Base-by-base conservation (phyloP, 2,113 vertebrate genomes). In the Herpailurus yagouaroundi region DNA sequence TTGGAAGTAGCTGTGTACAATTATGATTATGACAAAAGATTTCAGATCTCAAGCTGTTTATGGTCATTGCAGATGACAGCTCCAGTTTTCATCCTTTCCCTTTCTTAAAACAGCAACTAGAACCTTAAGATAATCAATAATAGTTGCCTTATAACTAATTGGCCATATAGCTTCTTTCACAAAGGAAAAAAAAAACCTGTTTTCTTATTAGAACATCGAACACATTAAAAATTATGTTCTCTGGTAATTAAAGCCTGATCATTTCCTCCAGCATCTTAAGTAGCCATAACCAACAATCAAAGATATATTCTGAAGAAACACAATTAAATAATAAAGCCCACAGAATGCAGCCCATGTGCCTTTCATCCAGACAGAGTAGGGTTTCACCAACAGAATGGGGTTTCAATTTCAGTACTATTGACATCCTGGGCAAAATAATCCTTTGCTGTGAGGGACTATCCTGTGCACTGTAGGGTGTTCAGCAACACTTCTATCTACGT, bases 151-250 rank as follows among this genome's bases (percentile, higher is more conserved):
- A 14, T 91, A 81, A 38, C 3, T 18, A 93, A 52, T 69, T 87
- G 91, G 60, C 76, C 74, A 91, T 50, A 82, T 0, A 91, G 57
- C 21, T 82, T 95, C 82, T 73, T 93, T 93, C 57, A 91, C 27
- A 33, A 91, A 60, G 74, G 77, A 64, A 89, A 92, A 89, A 48
- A 25, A 60, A 31, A 2, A 4, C 15, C 41, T 66, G 18, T 27
- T 95, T 89, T 88, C 86, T 84, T 89, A 93, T 93, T 3, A 73
- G 79, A 85, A 92, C 33, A 94, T 60, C 55, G 95, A 90, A 94
- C 52, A 81, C 64, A 38, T 64, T 84, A 93, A 89, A 89, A 93
- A 95, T 92, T 60, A 83, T 33, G 50, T 76, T 87, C 23, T 87
- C 57, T 93, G 80, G 64, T 48, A 81, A 80, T 81, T 50, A 90